These are phyloP conservation scores for Oostethus manadensis DNA, from an alignment of 2,113 vertebrate genomes.

Conservation along the genomic window DNA sequence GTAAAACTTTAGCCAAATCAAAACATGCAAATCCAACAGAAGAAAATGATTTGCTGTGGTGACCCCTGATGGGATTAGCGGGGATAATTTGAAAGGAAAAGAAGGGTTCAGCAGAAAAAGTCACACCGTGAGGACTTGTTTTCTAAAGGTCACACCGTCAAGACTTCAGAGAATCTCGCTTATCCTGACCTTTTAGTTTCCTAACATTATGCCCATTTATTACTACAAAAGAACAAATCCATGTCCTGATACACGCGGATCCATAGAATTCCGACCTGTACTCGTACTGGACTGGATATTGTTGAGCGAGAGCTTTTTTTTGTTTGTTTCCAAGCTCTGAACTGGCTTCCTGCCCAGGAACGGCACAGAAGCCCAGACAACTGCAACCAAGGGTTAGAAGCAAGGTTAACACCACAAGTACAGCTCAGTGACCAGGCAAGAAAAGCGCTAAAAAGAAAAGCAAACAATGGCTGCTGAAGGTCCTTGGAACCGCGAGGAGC, in stretches of 20 bases:
- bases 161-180: constrained; percentile 31
- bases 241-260: constrained; percentile 5
- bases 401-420: constrained; percentile 39
- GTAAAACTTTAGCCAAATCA: no score
- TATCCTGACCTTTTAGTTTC: constrained; percentile 61
- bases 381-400: constrained; percentile 40
- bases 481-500: no score
- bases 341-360: constrained; percentile 37
- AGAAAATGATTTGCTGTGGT: no score
- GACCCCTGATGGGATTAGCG: no score
- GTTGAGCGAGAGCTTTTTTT: constrained; percentile 9
- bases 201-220: constrained; percentile 56
- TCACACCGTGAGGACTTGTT: constrained; percentile 37
- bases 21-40: no score
- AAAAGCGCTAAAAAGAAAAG: not conserved
- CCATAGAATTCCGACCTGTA: constrained; percentile 10
- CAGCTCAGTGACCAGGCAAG: constrained; percentile 35
- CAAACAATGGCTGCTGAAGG: not conserved
- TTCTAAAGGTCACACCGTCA: constrained; percentile 67
- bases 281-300: constrained; percentile 9
- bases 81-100: no score
- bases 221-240: constrained; percentile 33
- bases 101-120: constrained; percentile 24
- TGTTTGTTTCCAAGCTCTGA: constrained; percentile 5
- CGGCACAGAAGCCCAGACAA: constrained; percentile 37